phyloP scores from a whole-genome alignment of 1,140 invertebrate genomes.

The Drosophila mojavensis region DNA sequence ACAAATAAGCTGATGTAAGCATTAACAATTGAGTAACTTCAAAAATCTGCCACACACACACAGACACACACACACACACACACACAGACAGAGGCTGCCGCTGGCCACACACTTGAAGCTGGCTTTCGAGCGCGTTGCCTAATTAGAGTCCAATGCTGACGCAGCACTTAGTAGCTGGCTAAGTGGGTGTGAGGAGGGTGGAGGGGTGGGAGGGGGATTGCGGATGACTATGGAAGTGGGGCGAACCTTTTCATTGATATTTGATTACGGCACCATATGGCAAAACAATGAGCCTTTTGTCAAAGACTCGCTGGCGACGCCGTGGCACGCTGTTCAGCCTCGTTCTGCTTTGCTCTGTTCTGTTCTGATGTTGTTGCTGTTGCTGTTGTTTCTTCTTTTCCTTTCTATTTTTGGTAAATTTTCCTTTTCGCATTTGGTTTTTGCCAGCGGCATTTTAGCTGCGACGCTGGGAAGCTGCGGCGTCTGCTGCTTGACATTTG shows the following conservation, averaged over 20 bases:
- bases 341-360: background rate
- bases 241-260: conserved; percentile 50
- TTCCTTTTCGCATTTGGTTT: conserved; percentile 2
- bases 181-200: background rate
- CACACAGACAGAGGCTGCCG: background rate
- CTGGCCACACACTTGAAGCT: conserved; percentile 3
- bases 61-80: background rate
- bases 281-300: conserved; percentile 54
- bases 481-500: conserved; percentile 64
- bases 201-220: background rate
- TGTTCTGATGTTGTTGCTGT: background rate
- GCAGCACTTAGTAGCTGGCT: conserved; percentile 9
- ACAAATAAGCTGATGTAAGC: no score
- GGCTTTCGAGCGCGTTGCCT: background rate
- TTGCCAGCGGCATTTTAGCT: background rate
- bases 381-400: background rate
- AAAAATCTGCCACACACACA: background rate
- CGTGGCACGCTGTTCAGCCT: background rate
- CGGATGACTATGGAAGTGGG: background rate
- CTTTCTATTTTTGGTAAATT: conserved; percentile 10
- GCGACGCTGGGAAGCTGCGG: conserved; percentile 1
- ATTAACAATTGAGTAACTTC: conserved; percentile 2
- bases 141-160: conserved; percentile 13
- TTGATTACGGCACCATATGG: conserved; percentile 52
- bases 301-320: conserved; percentile 24